A percentile compares a stretch with the other conserved stretches of the same genome.
Conservation (phyloP, 2,888 invertebrate species). For the Nephrotoma guestfalica region DNA sequence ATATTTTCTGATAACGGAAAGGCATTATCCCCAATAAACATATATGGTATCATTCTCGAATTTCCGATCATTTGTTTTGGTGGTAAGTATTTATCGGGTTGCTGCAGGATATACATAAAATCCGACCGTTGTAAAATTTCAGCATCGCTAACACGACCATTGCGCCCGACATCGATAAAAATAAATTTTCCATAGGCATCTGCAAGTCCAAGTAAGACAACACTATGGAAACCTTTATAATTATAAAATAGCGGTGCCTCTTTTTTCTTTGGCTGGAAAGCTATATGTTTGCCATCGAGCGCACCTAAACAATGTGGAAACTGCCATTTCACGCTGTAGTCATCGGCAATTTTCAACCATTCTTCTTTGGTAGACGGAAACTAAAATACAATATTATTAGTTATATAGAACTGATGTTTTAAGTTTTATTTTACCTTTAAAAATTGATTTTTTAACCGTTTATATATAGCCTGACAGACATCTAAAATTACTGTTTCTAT, state of each 20-base stretch:
- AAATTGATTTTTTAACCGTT: not conserved
- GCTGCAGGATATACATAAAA: conserved; percentile 3
- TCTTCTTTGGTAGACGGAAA: not conserved
- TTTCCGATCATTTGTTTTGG: conserved; percentile 11
- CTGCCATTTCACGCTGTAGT: too few species aligned
- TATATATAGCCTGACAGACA: not conserved
- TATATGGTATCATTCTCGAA: conserved; percentile 12
- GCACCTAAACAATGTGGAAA: not conserved
- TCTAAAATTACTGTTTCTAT: not conserved
- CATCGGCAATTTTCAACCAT: too few species aligned
- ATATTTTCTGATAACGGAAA: not conserved
- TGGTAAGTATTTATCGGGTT: conserved; percentile 6
- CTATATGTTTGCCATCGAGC: not conserved
- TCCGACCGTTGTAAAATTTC: conserved; percentile 6
- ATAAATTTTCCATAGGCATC: conserved; percentile 6
- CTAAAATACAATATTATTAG: not conserved
- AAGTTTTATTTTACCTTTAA: not conserved
- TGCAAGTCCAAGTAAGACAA: not conserved
- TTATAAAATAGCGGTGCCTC: not conserved
- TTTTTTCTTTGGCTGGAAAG: not conserved
- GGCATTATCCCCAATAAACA: conserved; percentile 8
- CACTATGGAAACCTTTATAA: not conserved
- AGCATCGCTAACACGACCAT: conserved; percentile 7
- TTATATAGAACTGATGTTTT: not conserved
- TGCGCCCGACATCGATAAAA: conserved; percentile 13